phyloP scores from a whole-genome alignment of 2,113 vertebrate species.

The Geococcyx californianus region DNA sequence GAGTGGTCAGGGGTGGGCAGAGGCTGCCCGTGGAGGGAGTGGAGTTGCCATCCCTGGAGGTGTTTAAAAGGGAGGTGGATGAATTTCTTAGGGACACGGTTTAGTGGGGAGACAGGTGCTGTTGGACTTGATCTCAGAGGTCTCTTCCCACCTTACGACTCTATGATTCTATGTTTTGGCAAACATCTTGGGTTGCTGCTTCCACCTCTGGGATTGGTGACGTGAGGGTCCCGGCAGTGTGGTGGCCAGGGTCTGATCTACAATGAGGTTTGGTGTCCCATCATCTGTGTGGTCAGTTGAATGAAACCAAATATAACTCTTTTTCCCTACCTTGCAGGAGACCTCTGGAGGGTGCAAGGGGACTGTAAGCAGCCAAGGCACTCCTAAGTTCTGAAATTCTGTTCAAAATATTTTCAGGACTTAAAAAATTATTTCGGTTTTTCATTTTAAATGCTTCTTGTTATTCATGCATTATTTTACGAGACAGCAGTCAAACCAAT shows the following conservation, averaged over 20 bases:
- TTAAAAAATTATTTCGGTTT: background rate
- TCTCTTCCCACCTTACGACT: too few relatives aligned
- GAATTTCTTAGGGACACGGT: too few relatives aligned
- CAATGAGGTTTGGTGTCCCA: background rate
- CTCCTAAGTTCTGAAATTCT: background rate
- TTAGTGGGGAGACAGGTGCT: too few relatives aligned
- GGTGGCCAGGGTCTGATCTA: background rate
- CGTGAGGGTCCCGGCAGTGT: background rate
- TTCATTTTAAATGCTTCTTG: background rate
- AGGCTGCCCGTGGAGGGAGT: too few relatives aligned
- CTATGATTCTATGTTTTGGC: background rate
- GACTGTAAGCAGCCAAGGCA: background rate
- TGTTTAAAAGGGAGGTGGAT: too few relatives aligned
- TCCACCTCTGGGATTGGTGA: background rate
- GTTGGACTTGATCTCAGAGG: too few relatives aligned
- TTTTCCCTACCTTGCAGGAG: background rate
- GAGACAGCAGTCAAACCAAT: constrained; percentile 10
- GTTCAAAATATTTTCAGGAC: background rate
- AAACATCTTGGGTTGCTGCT: accelerated
- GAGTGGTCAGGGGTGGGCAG: too few relatives aligned
- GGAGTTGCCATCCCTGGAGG: too few relatives aligned
- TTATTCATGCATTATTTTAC: constrained; percentile 25
- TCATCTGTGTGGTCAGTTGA: background rate
- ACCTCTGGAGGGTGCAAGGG: background rate
- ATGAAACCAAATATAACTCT: background rate